Base-by-base conservation (phyloP, 2,113 vertebrate genomes). In the Planiliza haematocheilus region DNA sequence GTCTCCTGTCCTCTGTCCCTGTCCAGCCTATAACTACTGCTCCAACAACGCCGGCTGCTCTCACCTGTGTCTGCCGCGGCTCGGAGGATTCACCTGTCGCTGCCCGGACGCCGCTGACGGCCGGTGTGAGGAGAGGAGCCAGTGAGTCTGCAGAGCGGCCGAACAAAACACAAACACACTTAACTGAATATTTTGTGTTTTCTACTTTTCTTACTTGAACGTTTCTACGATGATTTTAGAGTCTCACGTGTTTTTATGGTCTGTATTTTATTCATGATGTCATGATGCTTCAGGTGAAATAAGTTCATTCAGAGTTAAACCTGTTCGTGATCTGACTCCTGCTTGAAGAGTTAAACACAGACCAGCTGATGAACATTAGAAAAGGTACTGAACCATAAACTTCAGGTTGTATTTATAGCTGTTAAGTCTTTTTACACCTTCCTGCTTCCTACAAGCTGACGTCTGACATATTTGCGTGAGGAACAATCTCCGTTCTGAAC, bases 11-110 rank as follows among this genome's bases (percentile, higher is more conserved):
- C 46, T 36, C 37, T 48, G 41, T 55, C 36, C 58, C 10, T 7
- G 20, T 62, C 8, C 30, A 97, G 97, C 93, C 8, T 95, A 93
- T 50, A 99, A 97, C 91, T 96, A 97, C 93, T 99, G 97, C 62
- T 70, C 92, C 0, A 94, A 96, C 74, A 98, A 99, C 1, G 97
- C 94, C 0, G 96, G 97, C 20, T 99, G 97, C 7, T 96, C 97
- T 24, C 96, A 97, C 78, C 94, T 99, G 76, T 99, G 97, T 82
- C 81, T 99, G 87, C 96, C 96, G 1, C 95, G 94, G 2, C 96
- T 95, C 0, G 93, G 93, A 20, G 95, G 97, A 42, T 95, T 95
- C 69, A 93, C 95, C 71, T 99, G 97, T 81, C 94, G 95, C 50
- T 99, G 97, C 65, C 96, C 96, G 1, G 95, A 97, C 64, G 89